Evolutionary conservation across 2,797 vertebrate genomes (phyloP), one percentile per base, ranked within the genome.

Genomic region (Gymnopithys bicolor): DNA sequence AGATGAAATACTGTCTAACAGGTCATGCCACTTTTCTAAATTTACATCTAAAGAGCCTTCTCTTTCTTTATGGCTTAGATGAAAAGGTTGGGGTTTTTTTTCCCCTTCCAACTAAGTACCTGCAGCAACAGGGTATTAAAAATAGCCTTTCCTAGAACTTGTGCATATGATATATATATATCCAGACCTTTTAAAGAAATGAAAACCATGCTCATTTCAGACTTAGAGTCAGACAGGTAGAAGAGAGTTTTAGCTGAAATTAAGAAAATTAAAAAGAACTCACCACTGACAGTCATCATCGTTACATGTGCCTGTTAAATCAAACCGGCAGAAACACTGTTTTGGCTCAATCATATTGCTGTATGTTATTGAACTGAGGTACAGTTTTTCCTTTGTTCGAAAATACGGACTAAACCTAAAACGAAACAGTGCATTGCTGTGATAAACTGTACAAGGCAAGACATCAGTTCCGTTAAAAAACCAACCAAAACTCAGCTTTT

Each of bases 401-500:
- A 99, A 99, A 94, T 99, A 99, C 0, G 99, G 99, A 95, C 99
- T 99, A 97, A 99, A 99, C 97, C 99, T 99, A 97, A 81, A 58
- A 89, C 1, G 41, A 95, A 81, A 96, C 10, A 62, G 25, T 3
- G 13, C 52, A 45, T 66, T 60, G 55, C 25, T 74, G 73, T 28
- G 32, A 68, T 48, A 48, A 58, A 84, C n/a, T 4, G 19, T 28
- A 75, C 22, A 92, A 55, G 28, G 23, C 17, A 46, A 58, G 30
- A 81, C 22, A 48, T 19, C 12, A 32, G 25, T 67, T 74, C 48
- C 64, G 63, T 28, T 32, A 35, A 60, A 60, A 55, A 28, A 32
- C 15, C 24, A 41, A 45, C 46, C 7, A n/a, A 53, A 64, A 27
- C 2, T 19, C 10, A 37, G 3, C 28, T 51, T 12, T 10, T 12